phyloP scores from a whole-genome alignment of 2,797 vertebrate genomes.

The Semotilus atromaculatus region DNA sequence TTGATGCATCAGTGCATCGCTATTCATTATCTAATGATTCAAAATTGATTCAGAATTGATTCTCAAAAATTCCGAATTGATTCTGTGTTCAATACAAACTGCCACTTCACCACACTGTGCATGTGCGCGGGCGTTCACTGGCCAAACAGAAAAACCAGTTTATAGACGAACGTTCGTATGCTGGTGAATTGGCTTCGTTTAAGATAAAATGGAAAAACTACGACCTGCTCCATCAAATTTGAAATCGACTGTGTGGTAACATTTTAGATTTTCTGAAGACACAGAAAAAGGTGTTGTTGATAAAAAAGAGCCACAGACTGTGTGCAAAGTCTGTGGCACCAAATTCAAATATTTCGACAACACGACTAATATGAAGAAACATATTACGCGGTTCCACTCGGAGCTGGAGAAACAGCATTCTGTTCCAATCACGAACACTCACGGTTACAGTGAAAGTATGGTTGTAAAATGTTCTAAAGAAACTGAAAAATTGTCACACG shows the following conservation, averaged over 20 bases:
- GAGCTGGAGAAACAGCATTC: too few relatives aligned
- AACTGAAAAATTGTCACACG: neutral
- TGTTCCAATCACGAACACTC: too few relatives aligned
- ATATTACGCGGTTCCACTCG: neutral
- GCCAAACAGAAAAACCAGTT: too few relatives aligned
- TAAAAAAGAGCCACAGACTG: neutral
- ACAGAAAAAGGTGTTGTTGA: neutral
- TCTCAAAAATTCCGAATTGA: too few relatives aligned
- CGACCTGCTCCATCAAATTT: too few relatives aligned
- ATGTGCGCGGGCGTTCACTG: too few relatives aligned
- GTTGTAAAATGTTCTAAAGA: neutral
- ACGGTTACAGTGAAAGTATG: too few relatives aligned
- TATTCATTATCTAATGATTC: too few relatives aligned
- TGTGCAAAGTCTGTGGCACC: neutral
- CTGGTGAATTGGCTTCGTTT: neutral
- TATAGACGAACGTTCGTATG: neutral
- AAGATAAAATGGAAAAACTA: neutral
- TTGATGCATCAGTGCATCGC: too few relatives aligned
- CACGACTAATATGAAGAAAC: neutral
- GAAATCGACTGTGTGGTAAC: neutral
- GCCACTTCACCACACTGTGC: too few relatives aligned
- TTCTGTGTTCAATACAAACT: too few relatives aligned
- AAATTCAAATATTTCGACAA: neutral
- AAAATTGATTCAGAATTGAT: too few relatives aligned
- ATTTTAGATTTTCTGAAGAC: neutral